Base-by-base conservation (phyloP, 2,113 vertebrate species). In the Mesembrinibis cayennensis region DNA sequence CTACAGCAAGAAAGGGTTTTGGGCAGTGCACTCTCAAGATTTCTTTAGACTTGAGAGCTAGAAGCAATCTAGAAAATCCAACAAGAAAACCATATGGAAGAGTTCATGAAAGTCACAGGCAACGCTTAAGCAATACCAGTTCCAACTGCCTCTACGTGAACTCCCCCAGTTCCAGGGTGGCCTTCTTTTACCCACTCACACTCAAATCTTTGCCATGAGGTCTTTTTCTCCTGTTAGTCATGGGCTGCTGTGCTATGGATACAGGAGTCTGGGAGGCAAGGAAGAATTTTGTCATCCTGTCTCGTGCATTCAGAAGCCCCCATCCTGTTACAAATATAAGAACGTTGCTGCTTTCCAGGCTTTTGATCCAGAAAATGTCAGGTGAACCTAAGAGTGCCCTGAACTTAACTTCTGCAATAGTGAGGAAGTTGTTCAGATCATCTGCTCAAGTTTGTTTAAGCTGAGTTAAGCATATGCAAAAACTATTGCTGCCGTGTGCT, bases 21-120 rank as follows among this genome's bases (percentile, higher is more conserved):
- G 77, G 89, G 38, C 63, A 89, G 72, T 23, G 42, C 30, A 23
- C 44, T 70, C 65, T 32, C 26, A 42, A 59, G 32, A 74, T 79
- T 63, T 69, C 77, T 74, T 89, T 10, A 78, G 56, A 44, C 40
- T 65, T 32, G 16, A 72, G 19, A 82, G 72, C 83, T 67, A 87
- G 73, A 63, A 87, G 66, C 36, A 52, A 69, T 79, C 87, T 79
- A 93, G 92, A 95, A 94, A 89, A 30, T 36, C 26, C 73, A 65
- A 42, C 34, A 61, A 62, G 79, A 80, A 89, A 76, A 61, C 6
- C 45, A 29, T 6, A 30, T 2, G 1, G 49, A 79, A 56, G 56
- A 59, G 40, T 8, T 65, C 32, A 38, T 5, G 3, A 3, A 69
- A 87, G 79, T 50, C 70, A 76, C 5, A 2, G 38, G 25, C 65